Percentiles rank a stretch among this genome's conserved stretches.
phyloP scores from a whole-genome alignment of 1,140 invertebrate species.

The Bombus soroeensis region DNA sequence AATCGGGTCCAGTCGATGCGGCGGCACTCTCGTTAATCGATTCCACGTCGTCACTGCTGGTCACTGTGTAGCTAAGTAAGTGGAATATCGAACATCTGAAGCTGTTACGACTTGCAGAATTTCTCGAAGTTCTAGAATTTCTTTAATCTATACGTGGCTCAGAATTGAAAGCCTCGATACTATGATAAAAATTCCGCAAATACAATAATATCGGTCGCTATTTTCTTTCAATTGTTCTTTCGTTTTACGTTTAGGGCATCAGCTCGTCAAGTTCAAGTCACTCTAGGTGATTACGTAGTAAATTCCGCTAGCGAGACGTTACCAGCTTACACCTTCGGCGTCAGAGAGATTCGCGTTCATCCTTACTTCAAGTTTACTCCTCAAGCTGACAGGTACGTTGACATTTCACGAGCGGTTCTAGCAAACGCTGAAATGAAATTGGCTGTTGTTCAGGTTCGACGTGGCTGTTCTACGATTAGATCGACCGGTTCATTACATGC shows the following conservation, averaged over 20 bases:
- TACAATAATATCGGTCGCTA: too few species aligned
- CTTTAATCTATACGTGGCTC: too few species aligned
- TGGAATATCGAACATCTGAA: slow-evolving; percentile 1
- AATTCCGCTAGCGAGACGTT: slow-evolving; percentile 95
- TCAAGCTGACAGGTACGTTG: slow-evolving; percentile 87
- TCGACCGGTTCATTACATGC: slow-evolving; percentile 93
- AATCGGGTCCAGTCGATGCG: slow-evolving; percentile 95
- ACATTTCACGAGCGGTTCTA: neutral
- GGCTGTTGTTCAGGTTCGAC: slow-evolving; percentile 87
- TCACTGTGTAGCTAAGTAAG: slow-evolving; percentile 95
- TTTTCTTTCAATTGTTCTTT: too few species aligned
- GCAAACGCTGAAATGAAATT: neutral
- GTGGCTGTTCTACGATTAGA: slow-evolving; percentile 95
- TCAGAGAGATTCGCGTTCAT: slow-evolving; percentile 94
- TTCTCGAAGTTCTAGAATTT: neutral
- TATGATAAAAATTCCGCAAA: neutral
- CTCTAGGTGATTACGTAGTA: slow-evolving; percentile 96
- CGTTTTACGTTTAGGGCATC: slow-evolving; percentile 85
- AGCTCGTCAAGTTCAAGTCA: slow-evolving; percentile 94
- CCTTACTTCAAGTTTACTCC: slow-evolving; percentile 98
- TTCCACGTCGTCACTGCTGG: slow-evolving; percentile 97
- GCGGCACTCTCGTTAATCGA: slow-evolving; percentile 95
- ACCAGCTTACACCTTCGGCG: slow-evolving; percentile 95
- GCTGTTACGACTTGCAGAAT: neutral
- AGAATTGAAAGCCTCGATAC: too few species aligned